Evolutionary conservation across 2,113 vertebrate species (phyloP), one percentile per base, ranked within the genome.

Genomic region (Propithecus coquereli): DNA sequence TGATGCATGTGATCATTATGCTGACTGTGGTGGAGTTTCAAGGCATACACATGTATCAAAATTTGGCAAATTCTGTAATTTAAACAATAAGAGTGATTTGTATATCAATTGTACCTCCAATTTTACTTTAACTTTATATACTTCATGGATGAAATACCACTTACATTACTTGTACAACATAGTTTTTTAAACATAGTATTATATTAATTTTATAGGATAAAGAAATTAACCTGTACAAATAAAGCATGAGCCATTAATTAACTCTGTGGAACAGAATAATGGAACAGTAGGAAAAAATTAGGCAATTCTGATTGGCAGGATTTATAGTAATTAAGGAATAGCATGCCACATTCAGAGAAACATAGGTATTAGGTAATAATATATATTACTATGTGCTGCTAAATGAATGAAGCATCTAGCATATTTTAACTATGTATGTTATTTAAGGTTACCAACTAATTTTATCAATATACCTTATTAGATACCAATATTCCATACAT

Each of bases 241-340:
- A 81, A 83, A 91, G 40, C n/a, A 90, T 59, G 25, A 82, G 22
- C 5, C 7, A 52, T 47, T 91, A 91, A 96, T 95, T 65, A 90
- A 54, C 52, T 90, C 20, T 95, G 12, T 81, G 73, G 40, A 94
- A 52, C 43, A 87, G 30, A 3, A 59, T 61, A 95, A 94, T 79
- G 8, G 81, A 94, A 74, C 5, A 40, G 27, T 65, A 87, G 66
- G 77, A 3, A 2, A 79, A 94, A 83, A 65, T 14, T 40, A 91
- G 20, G 2, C 66, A 87, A 87, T 87, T 65, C 70, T 96, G 66
- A 83, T 73, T 79, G 73, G 66, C 14, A 74, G 11, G 32, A 74
- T 82, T 91, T 91, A 96, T 89, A 12, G 7, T 40, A 91, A 65
- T 83, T 89, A 90, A 93, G 30, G 94, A 81, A 79, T 3, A 65